These are phyloP conservation scores for Sisor rabdophorus DNA, from an alignment of 2,113 vertebrate genomes.

Conservation along the genomic window DNA sequence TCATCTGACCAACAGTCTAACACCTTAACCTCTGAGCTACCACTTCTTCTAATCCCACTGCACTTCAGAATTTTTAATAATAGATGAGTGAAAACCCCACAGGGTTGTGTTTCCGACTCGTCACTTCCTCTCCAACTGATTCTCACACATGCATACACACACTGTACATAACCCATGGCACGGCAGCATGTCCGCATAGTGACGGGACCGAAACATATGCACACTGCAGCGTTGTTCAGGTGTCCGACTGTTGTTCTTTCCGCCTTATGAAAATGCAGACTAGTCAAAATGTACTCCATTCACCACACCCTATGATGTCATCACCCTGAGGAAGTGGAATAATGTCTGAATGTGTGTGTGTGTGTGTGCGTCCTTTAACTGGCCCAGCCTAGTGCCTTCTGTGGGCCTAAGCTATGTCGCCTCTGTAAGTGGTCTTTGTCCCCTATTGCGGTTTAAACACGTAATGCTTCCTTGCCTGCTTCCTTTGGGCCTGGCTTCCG, in stretches of 20 bases:
- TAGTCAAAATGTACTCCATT: slow-evolving; percentile 12
- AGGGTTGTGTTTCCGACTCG: too few relatives aligned
- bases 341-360: slow-evolving; percentile 20
- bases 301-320: slow-evolving; percentile 28
- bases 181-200: neutral
- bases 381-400: neutral
- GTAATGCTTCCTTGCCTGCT: neutral
- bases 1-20: too few relatives aligned
- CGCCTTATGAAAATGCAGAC: neutral
- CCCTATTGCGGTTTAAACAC: slow-evolving; percentile 17
- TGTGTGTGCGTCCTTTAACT: slow-evolving; percentile 10
- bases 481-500: neutral
- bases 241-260: neutral
- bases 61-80: too few relatives aligned
- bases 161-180: neutral
- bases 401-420: neutral
- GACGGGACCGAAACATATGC: neutral
- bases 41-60: too few relatives aligned
- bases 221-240: too few relatives aligned
- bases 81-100: too few relatives aligned
- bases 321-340: slow-evolving; percentile 30
- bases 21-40: too few relatives aligned
- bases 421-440: slow-evolving; percentile 13
- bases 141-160: slow-evolving; percentile 3
- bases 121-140: neutral